phyloP scores from a whole-genome alignment of 2,888 invertebrate species.

The Temnothorax rugatulus region DNA sequence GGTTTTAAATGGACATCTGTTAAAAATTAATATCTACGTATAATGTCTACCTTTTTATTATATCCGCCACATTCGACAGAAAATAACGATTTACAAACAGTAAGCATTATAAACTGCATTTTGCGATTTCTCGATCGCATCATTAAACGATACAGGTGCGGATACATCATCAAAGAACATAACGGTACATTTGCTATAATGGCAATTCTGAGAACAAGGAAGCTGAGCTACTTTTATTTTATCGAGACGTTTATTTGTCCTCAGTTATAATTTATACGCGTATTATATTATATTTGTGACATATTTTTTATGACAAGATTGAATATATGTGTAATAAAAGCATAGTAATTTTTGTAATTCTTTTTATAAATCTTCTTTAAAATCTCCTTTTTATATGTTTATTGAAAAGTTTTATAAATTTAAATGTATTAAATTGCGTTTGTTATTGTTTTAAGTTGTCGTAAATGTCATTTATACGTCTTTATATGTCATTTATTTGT shows the following conservation, averaged over 20 bases:
- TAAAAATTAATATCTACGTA: background rate
- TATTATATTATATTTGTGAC: background rate
- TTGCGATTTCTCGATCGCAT: background rate
- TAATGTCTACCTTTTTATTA: background rate
- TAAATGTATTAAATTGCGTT: background rate
- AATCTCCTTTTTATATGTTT: background rate
- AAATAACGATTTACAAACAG: background rate
- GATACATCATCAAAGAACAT: background rate
- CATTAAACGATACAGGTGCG: constrained; percentile 12
- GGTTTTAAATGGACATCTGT: background rate
- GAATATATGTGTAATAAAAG: background rate
- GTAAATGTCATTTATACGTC: background rate
- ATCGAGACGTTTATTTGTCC: background rate
- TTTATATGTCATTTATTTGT: background rate
- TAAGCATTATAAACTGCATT: background rate
- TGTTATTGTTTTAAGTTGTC: background rate
- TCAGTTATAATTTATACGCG: background rate
- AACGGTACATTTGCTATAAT: background rate
- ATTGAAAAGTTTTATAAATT: background rate
- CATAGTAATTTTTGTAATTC: background rate
- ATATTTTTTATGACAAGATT: background rate
- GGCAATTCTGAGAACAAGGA: constrained; percentile 15
- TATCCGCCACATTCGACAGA: background rate
- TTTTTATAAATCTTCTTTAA: background rate
- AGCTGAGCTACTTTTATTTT: background rate